Conservation (phyloP, 1,140 invertebrate species). For the Ladona fulva region DNA sequence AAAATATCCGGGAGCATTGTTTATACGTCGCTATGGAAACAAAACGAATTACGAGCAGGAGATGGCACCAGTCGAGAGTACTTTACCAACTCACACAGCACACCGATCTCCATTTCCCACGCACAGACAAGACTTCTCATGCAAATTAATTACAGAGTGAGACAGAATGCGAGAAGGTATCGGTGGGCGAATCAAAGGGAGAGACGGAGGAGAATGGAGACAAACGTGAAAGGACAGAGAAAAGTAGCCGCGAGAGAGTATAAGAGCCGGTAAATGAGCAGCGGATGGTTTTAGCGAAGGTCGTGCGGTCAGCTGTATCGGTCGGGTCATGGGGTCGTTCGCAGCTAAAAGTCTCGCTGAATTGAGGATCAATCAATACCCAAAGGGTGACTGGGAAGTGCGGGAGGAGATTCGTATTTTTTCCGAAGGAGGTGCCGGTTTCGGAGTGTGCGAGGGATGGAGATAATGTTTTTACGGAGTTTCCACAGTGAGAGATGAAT, state of each 20-base stretch:
- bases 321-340: background rate
- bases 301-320: background rate
- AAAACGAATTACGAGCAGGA: background rate
- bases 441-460: too few species aligned
- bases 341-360: background rate
- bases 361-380: conserved; percentile 5
- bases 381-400: background rate
- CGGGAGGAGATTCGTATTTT: background rate
- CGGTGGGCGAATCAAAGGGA: background rate
- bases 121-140: too few species aligned
- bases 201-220: background rate
- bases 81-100: background rate
- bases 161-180: background rate
- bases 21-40: background rate
- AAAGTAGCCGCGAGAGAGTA: background rate
- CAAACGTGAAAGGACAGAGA: background rate
- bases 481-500: too few species aligned
- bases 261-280: background rate
- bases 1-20: background rate
- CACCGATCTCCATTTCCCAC: background rate
- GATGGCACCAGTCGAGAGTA: background rate
- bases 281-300: background rate
- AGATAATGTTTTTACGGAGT: too few species aligned
- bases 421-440: too few species aligned
- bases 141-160: background rate